A percentile compares a stretch with the other conserved stretches of the same genome.
These are phyloP conservation scores for Heteropelma amictum DNA, from an alignment of 2,888 invertebrate genomes.

Conservation along the genomic window DNA sequence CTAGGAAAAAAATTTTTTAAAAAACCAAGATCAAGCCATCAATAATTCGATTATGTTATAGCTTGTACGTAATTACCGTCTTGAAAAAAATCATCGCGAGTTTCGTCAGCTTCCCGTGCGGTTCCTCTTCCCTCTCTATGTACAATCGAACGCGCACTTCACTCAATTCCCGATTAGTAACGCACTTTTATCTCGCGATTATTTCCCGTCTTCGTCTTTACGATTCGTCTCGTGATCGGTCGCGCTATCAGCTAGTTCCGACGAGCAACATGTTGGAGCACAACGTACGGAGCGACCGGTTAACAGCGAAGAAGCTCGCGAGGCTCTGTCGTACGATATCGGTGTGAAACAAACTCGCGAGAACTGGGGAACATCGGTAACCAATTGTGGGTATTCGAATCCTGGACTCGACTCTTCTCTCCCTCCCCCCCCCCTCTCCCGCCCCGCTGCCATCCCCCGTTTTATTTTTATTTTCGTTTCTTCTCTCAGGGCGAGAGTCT, in stretches of 20 bases:
- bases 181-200: conserved; percentile 19
- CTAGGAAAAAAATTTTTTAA: background rate
- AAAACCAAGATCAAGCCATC: background rate
- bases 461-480: background rate
- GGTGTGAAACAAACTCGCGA: conserved; percentile 65
- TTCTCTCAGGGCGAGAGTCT: conserved; percentile 47
- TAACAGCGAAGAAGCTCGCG: conserved; percentile 12
- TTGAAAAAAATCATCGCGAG: conserved; percentile 67
- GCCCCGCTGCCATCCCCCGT: background rate
- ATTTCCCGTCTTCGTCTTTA: background rate
- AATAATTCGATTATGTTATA: background rate
- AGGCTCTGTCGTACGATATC: conserved; percentile 61
- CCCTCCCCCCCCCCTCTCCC: background rate
- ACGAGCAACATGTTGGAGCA: conserved; percentile 66
- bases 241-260: conserved; percentile 63
- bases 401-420: conserved; percentile 53
- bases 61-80: conserved; percentile 68
- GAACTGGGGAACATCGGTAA: conserved; percentile 74
- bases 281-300: conserved; percentile 57
- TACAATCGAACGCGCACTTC: conserved; percentile 60
- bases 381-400: conserved; percentile 64
- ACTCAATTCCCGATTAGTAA: conserved; percentile 60
- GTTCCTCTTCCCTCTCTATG: conserved; percentile 35
- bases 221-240: conserved; percentile 35
- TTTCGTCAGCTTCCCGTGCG: conserved; percentile 19